Conservation (phyloP, 2,888 invertebrate species). For the Acanthosepion pharaonis region DNA sequence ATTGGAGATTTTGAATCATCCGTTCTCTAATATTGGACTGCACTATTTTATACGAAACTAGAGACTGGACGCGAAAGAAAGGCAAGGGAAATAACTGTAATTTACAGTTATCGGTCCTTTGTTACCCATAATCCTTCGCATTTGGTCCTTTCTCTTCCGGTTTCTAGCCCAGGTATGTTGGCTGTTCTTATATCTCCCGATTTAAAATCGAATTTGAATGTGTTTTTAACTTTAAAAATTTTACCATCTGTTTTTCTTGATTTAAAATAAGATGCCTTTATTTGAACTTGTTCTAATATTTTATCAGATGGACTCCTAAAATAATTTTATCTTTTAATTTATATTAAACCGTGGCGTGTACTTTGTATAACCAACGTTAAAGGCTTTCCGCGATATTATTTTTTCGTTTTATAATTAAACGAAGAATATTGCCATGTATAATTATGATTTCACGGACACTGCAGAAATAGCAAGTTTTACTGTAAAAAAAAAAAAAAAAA, state of each 20-base stretch:
- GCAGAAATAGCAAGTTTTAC: no score
- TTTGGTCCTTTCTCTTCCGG: slow-evolving; percentile 34
- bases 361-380: no score
- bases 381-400: no score
- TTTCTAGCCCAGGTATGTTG: background rate
- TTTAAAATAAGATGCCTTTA: background rate
- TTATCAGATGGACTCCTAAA: background rate
- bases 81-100: background rate
- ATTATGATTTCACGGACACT: no score
- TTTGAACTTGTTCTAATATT: background rate
- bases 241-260: background rate
- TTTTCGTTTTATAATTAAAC: no score
- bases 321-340: background rate
- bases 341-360: no score
- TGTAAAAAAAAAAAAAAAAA: no score
- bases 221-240: background rate
- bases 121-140: background rate
- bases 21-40: no score
- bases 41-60: background rate
- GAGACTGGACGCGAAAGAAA: background rate
- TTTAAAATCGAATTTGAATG: slow-evolving; percentile 1
- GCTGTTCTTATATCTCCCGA: background rate
- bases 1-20: no score
- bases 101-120: background rate
- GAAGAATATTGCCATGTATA: no score